These are phyloP conservation scores for Spheniscus mendiculus DNA, from an alignment of 2,113 vertebrate species.

Conservation along the genomic window DNA sequence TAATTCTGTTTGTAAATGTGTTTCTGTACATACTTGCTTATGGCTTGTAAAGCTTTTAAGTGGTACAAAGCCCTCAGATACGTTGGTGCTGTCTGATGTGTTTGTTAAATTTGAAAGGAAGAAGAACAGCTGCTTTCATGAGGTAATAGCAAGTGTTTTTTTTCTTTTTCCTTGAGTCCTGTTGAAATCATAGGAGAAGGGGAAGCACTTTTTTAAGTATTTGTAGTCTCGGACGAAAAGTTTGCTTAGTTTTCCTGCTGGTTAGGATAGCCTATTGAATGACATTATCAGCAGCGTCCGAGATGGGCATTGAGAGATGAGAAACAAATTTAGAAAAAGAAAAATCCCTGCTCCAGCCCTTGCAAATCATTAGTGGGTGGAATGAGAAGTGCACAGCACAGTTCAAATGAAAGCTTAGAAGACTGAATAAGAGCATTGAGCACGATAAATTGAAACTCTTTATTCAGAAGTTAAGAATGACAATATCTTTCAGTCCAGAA, in stretches of 20 bases:
- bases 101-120: not conserved
- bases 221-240: not conserved
- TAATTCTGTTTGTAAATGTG: not conserved
- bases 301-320: not conserved
- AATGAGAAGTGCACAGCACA: not conserved
- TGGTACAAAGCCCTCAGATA: not conserved
- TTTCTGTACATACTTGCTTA: not conserved
- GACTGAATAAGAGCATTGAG: not conserved
- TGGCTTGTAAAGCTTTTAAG: not conserved
- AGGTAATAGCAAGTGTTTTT: not conserved
- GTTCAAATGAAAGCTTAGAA: not conserved
- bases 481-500: not conserved
- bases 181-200: not conserved
- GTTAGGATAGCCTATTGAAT: not conserved
- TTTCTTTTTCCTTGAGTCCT: not conserved
- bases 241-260: not conserved
- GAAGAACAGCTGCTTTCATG: not conserved
- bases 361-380: not conserved
- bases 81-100: accelerated
- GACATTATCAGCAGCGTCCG: not conserved
- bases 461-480: not conserved
- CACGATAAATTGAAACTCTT: not conserved
- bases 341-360: not conserved
- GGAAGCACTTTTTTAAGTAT: not conserved
- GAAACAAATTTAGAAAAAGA: not conserved